phyloP scores from a whole-genome alignment of 1,140 invertebrate species.

The Penaeus chinensis region DNA sequence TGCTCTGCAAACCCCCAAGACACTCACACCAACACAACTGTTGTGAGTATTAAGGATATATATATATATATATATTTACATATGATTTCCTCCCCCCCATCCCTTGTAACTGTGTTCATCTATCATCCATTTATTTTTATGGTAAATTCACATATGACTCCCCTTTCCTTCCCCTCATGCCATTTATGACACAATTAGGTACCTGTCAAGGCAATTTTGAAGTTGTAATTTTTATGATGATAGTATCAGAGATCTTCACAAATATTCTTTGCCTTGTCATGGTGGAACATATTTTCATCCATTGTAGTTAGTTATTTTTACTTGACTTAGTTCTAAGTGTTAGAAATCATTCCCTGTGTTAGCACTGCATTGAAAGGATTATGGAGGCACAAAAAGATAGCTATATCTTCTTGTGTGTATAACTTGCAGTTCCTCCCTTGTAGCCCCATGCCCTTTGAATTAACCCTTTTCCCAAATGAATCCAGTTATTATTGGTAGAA shows the following conservation, averaged over 20 bases:
- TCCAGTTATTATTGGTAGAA: slow-evolving; percentile 22
- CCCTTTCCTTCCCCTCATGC: slow-evolving; percentile 14
- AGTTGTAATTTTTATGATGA: slow-evolving; percentile 9
- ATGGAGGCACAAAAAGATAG: not conserved
- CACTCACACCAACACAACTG: slow-evolving; percentile 44
- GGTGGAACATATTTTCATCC: slow-evolving; percentile 37
- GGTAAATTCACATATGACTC: slow-evolving; percentile 15
- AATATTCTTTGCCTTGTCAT: slow-evolving; percentile 24
- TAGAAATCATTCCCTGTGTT: not conserved
- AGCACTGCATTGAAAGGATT: not conserved
- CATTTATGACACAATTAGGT: slow-evolving; percentile 27
- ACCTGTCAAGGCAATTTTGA: slow-evolving; percentile 19
- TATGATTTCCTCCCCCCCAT: not conserved
- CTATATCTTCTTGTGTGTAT: too few relatives aligned
- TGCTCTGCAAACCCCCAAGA: slow-evolving; percentile 10
- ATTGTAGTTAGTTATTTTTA: slow-evolving; percentile 45
- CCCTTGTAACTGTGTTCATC: not conserved
- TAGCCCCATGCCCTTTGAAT: too few relatives aligned
- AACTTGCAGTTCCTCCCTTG: too few relatives aligned
- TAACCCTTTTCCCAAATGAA: not conserved
- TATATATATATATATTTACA: too few relatives aligned
- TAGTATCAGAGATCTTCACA: not conserved
- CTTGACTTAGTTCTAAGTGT: slow-evolving; percentile 33
- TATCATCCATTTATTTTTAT: slow-evolving; percentile 2
- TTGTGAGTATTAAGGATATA: slow-evolving; percentile 33